These are phyloP conservation scores for Anagrus nilaparvatae DNA, from an alignment of 1,140 invertebrate species.

Conservation along the genomic window DNA sequence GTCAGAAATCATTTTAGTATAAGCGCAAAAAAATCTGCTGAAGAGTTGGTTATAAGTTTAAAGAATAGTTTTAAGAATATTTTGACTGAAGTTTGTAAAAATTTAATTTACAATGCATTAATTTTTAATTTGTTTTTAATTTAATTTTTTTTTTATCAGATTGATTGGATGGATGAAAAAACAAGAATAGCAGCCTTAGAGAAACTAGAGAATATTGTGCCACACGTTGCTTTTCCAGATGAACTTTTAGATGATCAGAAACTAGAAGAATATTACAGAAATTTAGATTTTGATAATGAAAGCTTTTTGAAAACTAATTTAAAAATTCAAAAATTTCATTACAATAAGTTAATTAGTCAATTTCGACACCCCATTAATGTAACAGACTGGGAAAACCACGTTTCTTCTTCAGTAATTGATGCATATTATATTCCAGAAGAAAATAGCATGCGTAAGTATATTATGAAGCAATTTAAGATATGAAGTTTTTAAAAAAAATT, in stretches of 20 bases:
- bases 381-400: constrained; percentile 56
- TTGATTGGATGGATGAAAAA: constrained; percentile 61
- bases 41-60: constrained; percentile 73
- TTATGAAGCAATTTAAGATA: too few relatives aligned
- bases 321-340: too few relatives aligned
- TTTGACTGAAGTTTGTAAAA: constrained; percentile 43
- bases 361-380: constrained; percentile 54
- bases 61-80: too few relatives aligned
- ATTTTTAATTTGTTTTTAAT: too few relatives aligned
- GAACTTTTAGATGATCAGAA: constrained; percentile 47
- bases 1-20: constrained; percentile 47
- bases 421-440: constrained; percentile 57
- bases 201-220: constrained; percentile 45
- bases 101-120: too few relatives aligned
- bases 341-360: constrained; percentile 50
- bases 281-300: constrained; percentile 46
- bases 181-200: constrained; percentile 48
- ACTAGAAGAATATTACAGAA: constrained; percentile 42
- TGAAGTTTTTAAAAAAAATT: too few relatives aligned
- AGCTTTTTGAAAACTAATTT: constrained; percentile 61
- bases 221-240: constrained; percentile 49
- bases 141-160: constrained; percentile 18
- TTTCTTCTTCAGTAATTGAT: constrained; percentile 55
- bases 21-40: constrained; percentile 43
- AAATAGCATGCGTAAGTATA: constrained; percentile 52